Evolutionary conservation across 2,797 vertebrate species (phyloP).

Genomic region (Novumbra hubbsi): DNA sequence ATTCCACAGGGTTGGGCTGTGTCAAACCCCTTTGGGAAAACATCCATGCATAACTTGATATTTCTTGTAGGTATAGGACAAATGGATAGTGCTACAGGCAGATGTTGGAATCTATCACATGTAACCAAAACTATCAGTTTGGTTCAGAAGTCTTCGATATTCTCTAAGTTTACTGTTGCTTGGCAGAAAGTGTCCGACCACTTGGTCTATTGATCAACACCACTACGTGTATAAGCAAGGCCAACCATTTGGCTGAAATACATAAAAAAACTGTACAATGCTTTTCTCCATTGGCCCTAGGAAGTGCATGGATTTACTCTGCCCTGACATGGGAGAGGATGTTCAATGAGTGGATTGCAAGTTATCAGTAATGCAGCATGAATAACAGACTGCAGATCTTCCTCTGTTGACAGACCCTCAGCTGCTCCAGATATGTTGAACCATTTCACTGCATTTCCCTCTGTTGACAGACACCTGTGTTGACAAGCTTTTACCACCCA

Average conservation of each 20-base stretch:
- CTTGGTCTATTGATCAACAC: constrained; percentile 1
- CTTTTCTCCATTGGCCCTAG: background rate
- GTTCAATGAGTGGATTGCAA: no score
- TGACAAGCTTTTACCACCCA: no score
- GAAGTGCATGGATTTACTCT: constrained; percentile 10
- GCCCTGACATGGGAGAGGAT: background rate
- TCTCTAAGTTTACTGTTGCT: background rate
- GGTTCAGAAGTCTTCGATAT: background rate
- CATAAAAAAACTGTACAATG: background rate
- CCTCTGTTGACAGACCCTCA: no score
- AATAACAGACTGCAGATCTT: no score
- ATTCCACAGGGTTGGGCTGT: background rate
- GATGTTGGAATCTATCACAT: background rate
- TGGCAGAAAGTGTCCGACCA: background rate
- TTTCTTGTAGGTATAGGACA: background rate
- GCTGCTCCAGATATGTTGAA: no score
- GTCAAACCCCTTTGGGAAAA: background rate
- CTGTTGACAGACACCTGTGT: no score
- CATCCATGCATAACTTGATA: background rate
- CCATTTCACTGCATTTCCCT: no score
- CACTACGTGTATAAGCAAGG: constrained; percentile 5
- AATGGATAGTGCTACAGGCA: background rate
- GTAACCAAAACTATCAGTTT: background rate
- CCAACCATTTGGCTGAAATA: background rate
- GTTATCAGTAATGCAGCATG: no score